phyloP scores from a whole-genome alignment of 2,797 vertebrate species.

The Tauraco hartlaubi region DNA sequence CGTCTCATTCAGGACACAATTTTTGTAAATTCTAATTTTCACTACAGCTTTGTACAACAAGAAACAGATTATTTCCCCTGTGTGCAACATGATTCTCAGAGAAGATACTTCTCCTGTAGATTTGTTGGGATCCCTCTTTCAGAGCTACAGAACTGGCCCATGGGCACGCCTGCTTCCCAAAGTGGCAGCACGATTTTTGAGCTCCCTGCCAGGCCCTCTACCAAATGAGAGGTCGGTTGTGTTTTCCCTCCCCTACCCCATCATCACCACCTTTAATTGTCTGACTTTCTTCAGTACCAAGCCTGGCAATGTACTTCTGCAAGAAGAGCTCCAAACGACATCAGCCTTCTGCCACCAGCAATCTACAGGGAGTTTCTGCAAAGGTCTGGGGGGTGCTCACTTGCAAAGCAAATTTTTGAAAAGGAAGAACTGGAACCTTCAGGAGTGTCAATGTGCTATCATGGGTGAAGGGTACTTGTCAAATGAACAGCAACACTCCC shows the following conservation, averaged over 20 bases:
- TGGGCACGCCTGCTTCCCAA: neutral
- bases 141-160: neutral
- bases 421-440: neutral
- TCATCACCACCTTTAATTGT: neutral
- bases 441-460: neutral
- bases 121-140: neutral
- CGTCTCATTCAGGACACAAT: neutral
- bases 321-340: neutral
- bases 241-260: neutral
- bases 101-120: neutral
- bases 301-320: neutral
- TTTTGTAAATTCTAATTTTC: neutral
- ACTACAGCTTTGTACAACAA: neutral
- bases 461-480: neutral
- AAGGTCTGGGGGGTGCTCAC: neutral
- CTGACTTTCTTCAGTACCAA: neutral
- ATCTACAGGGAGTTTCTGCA: neutral
- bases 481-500: neutral
- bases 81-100: neutral
- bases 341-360: neutral
- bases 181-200: rapidly evolving
- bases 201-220: neutral
- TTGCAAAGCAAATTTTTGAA: neutral
- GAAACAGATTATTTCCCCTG: neutral
- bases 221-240: neutral